Evolutionary conservation across 37 sponge, comb jelly and placozoan species (phyloP).

Genomic region (Chondrilla cf. caribensis): DNA sequence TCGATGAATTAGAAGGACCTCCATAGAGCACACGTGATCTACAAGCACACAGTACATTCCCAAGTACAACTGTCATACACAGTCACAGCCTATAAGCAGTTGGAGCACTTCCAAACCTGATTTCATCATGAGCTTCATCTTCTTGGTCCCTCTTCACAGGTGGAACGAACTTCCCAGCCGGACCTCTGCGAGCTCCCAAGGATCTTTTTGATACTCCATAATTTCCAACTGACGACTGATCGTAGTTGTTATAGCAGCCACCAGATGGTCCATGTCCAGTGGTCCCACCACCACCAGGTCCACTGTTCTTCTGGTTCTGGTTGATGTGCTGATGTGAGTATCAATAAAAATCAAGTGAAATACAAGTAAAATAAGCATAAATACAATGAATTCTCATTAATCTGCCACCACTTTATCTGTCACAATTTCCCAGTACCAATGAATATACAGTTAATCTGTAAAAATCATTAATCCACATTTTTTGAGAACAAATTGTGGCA

Average conservation of each 20-base stretch:
- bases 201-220: conserved; percentile 58
- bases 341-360: not conserved
- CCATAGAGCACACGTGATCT: conserved; percentile 36
- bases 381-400: too few relatives aligned
- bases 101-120: conserved; percentile 9
- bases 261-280: not conserved
- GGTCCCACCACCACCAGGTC: not conserved
- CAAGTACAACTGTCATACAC: not conserved
- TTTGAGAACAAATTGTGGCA: too few relatives aligned
- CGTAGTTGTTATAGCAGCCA: not conserved
- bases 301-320: conserved; percentile 50
- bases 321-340: conserved; percentile 40
- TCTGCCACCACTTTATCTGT: too few relatives aligned
- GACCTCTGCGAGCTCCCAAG: conserved; percentile 43
- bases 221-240: not conserved
- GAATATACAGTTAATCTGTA: too few relatives aligned
- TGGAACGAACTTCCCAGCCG: conserved; percentile 64
- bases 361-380: not conserved
- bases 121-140: conserved; percentile 25
- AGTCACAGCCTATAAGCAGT: not conserved
- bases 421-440: too few relatives aligned
- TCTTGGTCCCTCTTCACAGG: conserved; percentile 50
- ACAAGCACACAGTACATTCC: not conserved
- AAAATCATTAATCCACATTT: too few relatives aligned
- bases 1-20: not conserved